These are phyloP conservation scores for Heterotilapia buettikoferi DNA, from an alignment of 2,113 vertebrate genomes.

Conservation along the genomic window DNA sequence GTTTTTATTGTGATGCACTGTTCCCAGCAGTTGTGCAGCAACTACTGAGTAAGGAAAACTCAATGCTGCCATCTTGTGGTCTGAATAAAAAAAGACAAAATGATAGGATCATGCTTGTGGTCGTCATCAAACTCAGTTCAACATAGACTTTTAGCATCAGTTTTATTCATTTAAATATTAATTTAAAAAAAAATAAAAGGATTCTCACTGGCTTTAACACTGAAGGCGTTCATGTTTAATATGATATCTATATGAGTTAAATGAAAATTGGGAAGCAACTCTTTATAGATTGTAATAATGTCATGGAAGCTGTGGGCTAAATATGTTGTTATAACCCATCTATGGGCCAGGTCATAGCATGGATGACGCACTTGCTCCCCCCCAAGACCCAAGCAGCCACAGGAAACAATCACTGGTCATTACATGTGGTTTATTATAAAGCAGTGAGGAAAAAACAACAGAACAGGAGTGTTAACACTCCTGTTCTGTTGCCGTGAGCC, in stretches of 20 bases:
- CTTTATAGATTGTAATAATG: neutral
- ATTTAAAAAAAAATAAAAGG: accelerated
- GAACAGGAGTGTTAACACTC: neutral
- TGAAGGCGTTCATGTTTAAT: neutral
- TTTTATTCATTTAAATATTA: neutral
- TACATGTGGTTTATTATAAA: neutral
- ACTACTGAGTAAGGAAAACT: neutral
- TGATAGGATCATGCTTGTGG: neutral
- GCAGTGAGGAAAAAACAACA: neutral
- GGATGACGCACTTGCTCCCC: neutral
- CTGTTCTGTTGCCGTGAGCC: too few relatives aligned
- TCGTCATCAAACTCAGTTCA: neutral
- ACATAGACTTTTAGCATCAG: neutral
- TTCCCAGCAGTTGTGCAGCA: neutral
- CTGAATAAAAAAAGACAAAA: neutral
- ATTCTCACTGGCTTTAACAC: neutral
- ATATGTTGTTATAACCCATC: neutral
- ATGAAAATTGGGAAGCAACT: neutral
- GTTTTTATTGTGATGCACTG: neutral
- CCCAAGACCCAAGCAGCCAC: neutral
- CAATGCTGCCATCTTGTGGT: constrained; percentile 34
- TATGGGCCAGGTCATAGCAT: neutral
- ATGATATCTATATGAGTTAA: neutral
- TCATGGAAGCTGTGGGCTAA: neutral
- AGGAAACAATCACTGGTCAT: neutral